phyloP scores from a whole-genome alignment of 2,113 vertebrate species.

The Aptenodytes patagonicus region DNA sequence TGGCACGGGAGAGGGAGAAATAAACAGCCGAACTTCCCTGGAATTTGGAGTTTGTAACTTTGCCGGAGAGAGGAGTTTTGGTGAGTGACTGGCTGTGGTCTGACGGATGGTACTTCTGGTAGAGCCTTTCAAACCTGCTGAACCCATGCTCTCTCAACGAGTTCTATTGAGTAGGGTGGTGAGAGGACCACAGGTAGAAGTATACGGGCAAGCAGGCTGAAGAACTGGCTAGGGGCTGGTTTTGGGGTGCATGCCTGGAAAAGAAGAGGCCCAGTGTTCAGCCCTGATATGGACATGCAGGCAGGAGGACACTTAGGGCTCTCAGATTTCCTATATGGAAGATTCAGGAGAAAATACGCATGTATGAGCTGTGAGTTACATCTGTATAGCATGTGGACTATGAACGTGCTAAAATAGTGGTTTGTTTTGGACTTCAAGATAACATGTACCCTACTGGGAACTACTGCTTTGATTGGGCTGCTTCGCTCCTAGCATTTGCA shows the following conservation, averaged over 20 bases:
- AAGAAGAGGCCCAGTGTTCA: not conserved
- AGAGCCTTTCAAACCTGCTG: not conserved
- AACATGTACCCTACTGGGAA: rapidly evolving
- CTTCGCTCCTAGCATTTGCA: rapidly evolving
- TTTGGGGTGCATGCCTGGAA: not conserved
- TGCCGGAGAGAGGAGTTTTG: not conserved
- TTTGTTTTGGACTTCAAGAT: not conserved
- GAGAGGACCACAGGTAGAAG: not conserved
- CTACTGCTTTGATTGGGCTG: not conserved
- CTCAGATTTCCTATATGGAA: not conserved
- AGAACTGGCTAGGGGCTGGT: not conserved
- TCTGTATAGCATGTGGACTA: not conserved
- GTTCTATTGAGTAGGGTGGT: not conserved
- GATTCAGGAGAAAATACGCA: not conserved
- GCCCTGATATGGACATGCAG: not conserved
- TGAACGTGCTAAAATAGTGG: not conserved
- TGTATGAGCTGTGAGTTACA: not conserved
- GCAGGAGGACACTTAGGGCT: not conserved
- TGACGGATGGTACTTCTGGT: not conserved
- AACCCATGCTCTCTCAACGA: not conserved
- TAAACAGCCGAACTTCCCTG: not conserved
- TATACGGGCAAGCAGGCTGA: not conserved
- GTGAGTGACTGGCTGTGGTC: not conserved
- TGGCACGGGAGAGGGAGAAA: not conserved
- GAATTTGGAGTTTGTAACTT: not conserved